Percentiles rank a stretch among this genome's conserved stretches.
Conservation (phyloP, 2,797 vertebrate species). For the Pelochelys cantorii region DNA sequence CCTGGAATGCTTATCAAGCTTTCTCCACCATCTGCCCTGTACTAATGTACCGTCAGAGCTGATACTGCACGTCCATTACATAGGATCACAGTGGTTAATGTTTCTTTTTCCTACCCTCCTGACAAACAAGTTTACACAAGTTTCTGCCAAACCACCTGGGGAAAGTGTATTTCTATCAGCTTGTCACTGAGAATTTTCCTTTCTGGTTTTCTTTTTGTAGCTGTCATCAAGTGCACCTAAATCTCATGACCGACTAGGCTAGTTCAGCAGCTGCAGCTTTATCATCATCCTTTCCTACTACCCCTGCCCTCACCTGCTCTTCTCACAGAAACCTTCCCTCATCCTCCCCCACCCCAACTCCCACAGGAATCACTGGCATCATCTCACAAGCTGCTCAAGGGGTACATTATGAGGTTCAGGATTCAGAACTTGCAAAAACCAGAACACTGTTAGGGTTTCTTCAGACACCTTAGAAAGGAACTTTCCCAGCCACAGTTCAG, state of each 20-base stretch:
- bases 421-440: background rate
- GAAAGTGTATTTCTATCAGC: background rate
- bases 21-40: background rate
- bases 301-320: accelerated
- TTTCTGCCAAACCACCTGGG: background rate
- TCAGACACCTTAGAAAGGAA: background rate
- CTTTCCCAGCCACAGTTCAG: accelerated
- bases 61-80: background rate
- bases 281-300: background rate
- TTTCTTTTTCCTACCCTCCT: background rate
- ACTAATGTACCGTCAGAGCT: background rate
- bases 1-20: slow-evolving; percentile 9
- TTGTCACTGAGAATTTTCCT: background rate
- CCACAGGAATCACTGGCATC: background rate
- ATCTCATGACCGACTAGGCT: background rate
- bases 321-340: background rate
- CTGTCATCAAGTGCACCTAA: background rate
- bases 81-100: background rate
- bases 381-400: background rate
- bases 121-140: background rate
- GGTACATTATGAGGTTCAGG: background rate
- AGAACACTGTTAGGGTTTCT: background rate
- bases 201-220: background rate
- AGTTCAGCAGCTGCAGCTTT: background rate
- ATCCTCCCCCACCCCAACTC: background rate